phyloP scores from a whole-genome alignment of 2,113 vertebrate genomes.

The Platichthys stellatus region DNA sequence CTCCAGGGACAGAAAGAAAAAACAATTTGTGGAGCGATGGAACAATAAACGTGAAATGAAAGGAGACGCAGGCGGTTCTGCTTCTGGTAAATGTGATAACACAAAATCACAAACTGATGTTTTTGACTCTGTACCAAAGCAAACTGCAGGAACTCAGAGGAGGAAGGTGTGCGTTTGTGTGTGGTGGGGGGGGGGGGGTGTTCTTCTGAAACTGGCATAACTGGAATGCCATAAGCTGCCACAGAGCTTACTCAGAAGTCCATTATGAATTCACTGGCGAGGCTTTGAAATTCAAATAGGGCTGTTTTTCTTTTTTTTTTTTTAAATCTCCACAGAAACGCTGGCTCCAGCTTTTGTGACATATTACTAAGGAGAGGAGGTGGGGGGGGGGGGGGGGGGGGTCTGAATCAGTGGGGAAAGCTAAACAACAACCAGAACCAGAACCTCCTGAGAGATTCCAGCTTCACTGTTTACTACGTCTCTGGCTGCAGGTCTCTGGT shows the following conservation, averaged over 20 bases:
- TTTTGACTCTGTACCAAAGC: background rate
- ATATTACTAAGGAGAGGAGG: slow-evolving; percentile 15
- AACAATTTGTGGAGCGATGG: slow-evolving; percentile 10
- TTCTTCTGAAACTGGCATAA: slow-evolving; percentile 42
- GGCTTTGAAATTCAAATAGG: slow-evolving; percentile 68
- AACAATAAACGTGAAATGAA: slow-evolving; percentile 7
- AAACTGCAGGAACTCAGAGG: slow-evolving; percentile 24
- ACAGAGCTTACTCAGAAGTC: slow-evolving; percentile 61
- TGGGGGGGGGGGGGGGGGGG: background rate
- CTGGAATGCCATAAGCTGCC: slow-evolving; percentile 61
- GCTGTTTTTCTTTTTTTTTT: background rate
- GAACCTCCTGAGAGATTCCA: too few relatives aligned
- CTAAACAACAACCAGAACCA: background rate
- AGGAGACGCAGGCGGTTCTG: background rate
- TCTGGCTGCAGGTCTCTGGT: too few relatives aligned
- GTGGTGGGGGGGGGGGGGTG: too few relatives aligned
- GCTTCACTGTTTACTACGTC: too few relatives aligned
- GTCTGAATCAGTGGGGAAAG: background rate
- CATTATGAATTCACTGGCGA: slow-evolving; percentile 61
- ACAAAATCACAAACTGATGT: background rate
- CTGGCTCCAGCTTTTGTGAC: slow-evolving; percentile 35
- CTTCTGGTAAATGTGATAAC: background rate
- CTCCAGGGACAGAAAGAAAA: slow-evolving; percentile 4
- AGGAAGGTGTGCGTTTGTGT: background rate
- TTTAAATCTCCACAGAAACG: slow-evolving; percentile 53